Conservation (phyloP, 2,888 invertebrate species). For the Lysandra bellargus region DNA sequence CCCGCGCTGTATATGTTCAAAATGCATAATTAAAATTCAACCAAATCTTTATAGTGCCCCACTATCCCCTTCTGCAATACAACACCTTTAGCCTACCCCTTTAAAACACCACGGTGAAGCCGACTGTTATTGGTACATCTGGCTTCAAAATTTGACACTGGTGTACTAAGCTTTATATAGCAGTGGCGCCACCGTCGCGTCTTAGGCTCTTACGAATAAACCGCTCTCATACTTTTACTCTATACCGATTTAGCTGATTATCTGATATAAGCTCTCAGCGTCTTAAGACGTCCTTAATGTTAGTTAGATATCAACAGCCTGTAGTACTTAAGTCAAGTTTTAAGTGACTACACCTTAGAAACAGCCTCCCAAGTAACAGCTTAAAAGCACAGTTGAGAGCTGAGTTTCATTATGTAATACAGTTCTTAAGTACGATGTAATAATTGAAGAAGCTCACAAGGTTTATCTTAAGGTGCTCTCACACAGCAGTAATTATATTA, state of each 20-base stretch:
- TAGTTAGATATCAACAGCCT: no score
- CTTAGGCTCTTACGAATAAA: neutral
- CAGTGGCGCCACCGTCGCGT: neutral
- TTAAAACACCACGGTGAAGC: neutral
- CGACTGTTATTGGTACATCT: neutral
- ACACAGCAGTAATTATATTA: no score
- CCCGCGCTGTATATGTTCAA: neutral
- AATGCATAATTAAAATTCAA: neutral
- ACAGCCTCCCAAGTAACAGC: neutral
- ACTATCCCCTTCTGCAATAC: neutral
- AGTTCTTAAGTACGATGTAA: neutral
- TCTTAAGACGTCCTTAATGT: neutral
- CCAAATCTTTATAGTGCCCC: neutral
- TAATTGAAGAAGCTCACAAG: neutral
- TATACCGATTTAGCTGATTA: no score
- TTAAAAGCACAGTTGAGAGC: neutral
- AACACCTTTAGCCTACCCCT: neutral
- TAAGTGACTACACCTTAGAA: neutral
- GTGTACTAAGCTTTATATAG: neutral
- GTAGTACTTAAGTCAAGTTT: neutral
- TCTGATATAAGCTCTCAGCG: no score
- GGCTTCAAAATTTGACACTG: neutral
- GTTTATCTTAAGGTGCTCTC: neutral
- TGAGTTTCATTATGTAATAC: neutral
- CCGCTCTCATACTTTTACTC: neutral